Base-by-base conservation (phyloP, 2,888 invertebrate species). In the Apomyelois bistriatella region DNA sequence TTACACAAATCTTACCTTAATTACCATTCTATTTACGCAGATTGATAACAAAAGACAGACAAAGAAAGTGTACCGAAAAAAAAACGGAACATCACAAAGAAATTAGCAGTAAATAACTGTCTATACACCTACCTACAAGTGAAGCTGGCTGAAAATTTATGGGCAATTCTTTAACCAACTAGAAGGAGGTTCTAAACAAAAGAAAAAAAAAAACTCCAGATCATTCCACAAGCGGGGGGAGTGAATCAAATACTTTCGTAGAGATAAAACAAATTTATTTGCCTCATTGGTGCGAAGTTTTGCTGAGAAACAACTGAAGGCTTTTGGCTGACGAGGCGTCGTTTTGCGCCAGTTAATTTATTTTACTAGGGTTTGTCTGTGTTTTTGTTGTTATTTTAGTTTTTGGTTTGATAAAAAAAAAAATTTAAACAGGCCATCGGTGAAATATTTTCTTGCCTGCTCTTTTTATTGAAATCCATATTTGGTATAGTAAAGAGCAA, bases 181-280 rank as follows among this genome's bases (percentile, higher is more conserved):
- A 15, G 72, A 69, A 64, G 64, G 69, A 68, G 46, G 46, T 46
- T 46, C 65, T 64, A 69, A 72, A 68, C 65, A 73, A 74, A 76
- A 70, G n/a, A 28, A 8, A 32, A 32, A 72, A 59, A 69, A 70
- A 72, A 70, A 78, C 70, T 70, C 68, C 69, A 74, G 76, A 84
- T 85, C 84, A 85, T 79, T 82, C 73, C 62, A 62, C 65, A 60
- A 17, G 69, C 54, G 61, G 73, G 74, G 22, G 72, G 72, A 79
- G 76, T 79, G 83, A 82, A 83, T 83, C 79, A 83, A 83, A 82
- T 76, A 74, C 80, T 79, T 76, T 69, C 66, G 72, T 69, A 67
- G 71, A 74, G 58, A 58, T 59, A 60, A 58, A 62, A 69, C 70
- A 66, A 75, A 77, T 77, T 76, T 77, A 79, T 79, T 79, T 76